Base-by-base conservation (phyloP, 1,140 invertebrate genomes). In the Penaeus japonicus region DNA sequence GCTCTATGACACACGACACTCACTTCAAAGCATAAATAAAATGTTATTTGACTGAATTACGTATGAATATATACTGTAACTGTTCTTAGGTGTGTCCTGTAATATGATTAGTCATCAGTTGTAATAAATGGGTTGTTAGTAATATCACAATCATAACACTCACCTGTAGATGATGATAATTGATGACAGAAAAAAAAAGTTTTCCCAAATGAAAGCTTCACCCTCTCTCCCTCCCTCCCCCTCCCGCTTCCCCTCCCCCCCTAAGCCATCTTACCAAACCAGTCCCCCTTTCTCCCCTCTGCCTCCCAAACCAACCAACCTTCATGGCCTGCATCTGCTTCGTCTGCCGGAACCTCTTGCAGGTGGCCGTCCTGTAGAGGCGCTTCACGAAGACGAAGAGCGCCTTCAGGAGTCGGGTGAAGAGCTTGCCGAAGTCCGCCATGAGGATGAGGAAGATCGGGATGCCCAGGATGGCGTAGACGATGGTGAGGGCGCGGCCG, bases 391-490 rank as follows among this genome's bases (percentile, higher is more conserved):
- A 97, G 4, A 96, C 95, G 96, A 98, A 99, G n/a, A 98, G 93
- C 92, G 97, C 97, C 92, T 98, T 98, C 78, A 99, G 98, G 80
- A 96, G 94, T 91, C 97, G 94, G 2, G 97, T 98, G 91, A 98
- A 97, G 1, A 98, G 93, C 94, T 98, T 98, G 88, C 97, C 97
- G 91, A 97, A 96, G 93, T 98, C 97, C n/a, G 97, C 96, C 75
- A 98, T 92, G 1, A 98, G 95, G 82, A 98, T 97, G 54, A 99
- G 94, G 90, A 97, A 96, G 90, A 99, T 94, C 0, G 98, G 98
- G 90, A 99, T 99, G 12, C 98, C 98, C 85, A 99, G 96, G 77
- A 98, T 95, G 5, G 98, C 97, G 91, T 99, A 99, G 12, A 97
- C 93, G 85, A 99, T 98, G 0, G 97, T 98, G 10, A 98, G 94